These are phyloP conservation scores for Podargus strigoides DNA, from an alignment of 2,797 vertebrate species.

Conservation along the genomic window DNA sequence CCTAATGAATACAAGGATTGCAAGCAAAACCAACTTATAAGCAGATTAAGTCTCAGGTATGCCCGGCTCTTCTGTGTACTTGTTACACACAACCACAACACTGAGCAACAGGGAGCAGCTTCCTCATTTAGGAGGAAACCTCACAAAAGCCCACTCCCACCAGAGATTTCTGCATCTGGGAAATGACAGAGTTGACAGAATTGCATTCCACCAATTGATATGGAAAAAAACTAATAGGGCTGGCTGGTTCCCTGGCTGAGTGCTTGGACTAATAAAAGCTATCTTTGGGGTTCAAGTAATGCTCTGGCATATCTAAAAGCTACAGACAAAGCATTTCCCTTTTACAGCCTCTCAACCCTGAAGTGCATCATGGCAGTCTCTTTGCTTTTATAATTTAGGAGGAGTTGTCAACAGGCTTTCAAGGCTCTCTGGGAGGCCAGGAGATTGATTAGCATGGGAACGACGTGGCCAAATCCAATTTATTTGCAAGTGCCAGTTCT, in stretches of 20 bases:
- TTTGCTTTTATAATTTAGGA: background rate
- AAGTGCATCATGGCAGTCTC: too few species aligned
- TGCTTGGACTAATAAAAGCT: background rate
- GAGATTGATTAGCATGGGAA: background rate
- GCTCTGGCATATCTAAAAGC: background rate
- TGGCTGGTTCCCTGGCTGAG: background rate
- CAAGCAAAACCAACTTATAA: background rate
- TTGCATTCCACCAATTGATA: background rate
- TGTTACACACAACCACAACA: background rate
- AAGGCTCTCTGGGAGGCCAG: background rate
- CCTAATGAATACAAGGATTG: background rate
- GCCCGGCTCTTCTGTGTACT: background rate
- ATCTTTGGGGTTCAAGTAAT: background rate
- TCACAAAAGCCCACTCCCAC: background rate
- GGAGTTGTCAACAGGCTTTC: background rate
- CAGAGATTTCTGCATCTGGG: background rate
- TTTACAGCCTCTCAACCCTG: background rate
- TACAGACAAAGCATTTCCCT: background rate
- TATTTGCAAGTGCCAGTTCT: background rate
- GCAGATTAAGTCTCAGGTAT: background rate
- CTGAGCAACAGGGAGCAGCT: background rate
- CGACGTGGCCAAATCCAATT: accelerated
- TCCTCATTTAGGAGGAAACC: background rate
- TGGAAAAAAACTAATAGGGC: background rate
- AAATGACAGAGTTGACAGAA: background rate